Percentiles rank a stretch among this genome's conserved stretches.
These are phyloP conservation scores for Penelope pileata DNA, from an alignment of 2,113 vertebrate genomes.

Conservation along the genomic window DNA sequence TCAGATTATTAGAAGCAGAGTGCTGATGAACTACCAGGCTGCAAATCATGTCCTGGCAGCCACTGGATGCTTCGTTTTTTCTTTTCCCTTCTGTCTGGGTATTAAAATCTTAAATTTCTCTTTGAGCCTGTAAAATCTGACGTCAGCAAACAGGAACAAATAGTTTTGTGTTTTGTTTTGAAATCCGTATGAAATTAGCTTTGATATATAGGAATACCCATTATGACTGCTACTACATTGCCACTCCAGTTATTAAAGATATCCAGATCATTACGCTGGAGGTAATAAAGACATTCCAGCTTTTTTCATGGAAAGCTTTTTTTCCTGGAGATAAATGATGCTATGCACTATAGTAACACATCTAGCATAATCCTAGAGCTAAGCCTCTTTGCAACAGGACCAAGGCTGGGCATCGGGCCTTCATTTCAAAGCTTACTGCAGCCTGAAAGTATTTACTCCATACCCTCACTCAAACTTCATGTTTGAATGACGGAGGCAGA, in stretches of 20 bases:
- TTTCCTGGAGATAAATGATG: not conserved
- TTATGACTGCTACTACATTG: not conserved
- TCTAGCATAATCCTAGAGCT: not conserved
- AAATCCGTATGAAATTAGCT: not conserved
- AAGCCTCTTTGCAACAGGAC: not conserved
- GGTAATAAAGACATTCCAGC: not conserved
- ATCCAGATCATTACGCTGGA: not conserved
- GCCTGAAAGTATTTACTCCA: not conserved
- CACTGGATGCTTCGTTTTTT: not conserved
- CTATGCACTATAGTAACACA: not conserved
- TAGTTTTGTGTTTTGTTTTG: not conserved
- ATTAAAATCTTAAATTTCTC: not conserved
- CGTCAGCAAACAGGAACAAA: accelerated
- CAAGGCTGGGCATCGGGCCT: not conserved
- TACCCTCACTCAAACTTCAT: not conserved
- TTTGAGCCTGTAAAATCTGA: not conserved
- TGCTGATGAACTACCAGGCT: not conserved
- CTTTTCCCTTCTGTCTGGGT: no score
- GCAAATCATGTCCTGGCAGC: not conserved
- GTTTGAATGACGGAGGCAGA: not conserved
- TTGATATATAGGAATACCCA: not conserved
- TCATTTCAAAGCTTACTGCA: not conserved
- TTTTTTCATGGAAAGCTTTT: not conserved
- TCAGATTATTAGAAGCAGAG: not conserved
- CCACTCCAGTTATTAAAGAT: not conserved